These are phyloP conservation scores for Papilio polytes DNA, from an alignment of 1,140 invertebrate genomes.

Conservation along the genomic window DNA sequence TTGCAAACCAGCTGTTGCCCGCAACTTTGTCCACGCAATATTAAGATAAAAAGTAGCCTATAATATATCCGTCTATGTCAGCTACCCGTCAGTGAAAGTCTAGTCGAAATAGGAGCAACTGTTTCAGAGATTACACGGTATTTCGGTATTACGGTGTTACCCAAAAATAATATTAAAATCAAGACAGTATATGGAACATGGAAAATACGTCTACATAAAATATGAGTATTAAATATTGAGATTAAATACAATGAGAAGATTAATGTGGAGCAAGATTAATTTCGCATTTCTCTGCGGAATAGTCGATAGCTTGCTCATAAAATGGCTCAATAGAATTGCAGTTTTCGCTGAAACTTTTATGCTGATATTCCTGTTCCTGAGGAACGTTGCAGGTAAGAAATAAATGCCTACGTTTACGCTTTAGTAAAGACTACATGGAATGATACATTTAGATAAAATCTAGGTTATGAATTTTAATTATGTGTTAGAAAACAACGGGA, in stretches of 20 bases:
- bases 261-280: constrained; percentile 23
- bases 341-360: constrained; percentile 16
- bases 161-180: not conserved
- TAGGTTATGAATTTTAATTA: not conserved
- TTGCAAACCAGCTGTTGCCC: too few species aligned
- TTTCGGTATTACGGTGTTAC: too few species aligned
- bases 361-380: constrained; percentile 7
- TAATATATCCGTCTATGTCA: too few species aligned
- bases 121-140: too few species aligned
- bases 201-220: not conserved
- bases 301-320: constrained; percentile 10
- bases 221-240: not conserved
- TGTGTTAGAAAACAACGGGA: not conserved
- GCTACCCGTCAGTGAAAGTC: too few species aligned
- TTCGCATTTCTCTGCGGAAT: not conserved
- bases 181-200: not conserved
- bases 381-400: not conserved
- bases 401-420: not conserved
- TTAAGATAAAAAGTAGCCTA: too few species aligned
- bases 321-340: constrained; percentile 27
- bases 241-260: constrained; percentile 14
- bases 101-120: too few species aligned
- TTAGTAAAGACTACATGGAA: not conserved
- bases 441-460: not conserved
- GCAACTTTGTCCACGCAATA: too few species aligned